These are phyloP conservation scores for Aegithalos caudatus DNA, from an alignment of 2,113 vertebrate species.

Conservation along the genomic window DNA sequence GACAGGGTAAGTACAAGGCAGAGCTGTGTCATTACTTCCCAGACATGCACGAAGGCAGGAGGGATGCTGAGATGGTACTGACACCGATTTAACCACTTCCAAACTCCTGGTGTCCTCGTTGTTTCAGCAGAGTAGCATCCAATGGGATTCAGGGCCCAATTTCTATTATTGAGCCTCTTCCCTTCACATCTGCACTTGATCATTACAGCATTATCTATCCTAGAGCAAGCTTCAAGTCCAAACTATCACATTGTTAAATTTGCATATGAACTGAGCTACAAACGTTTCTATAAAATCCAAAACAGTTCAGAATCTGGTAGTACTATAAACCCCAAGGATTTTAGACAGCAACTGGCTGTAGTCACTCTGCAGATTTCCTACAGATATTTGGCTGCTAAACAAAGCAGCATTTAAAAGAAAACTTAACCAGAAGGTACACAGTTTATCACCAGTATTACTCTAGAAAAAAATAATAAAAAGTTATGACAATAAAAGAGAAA, in stretches of 20 bases:
- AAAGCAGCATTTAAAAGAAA: background rate
- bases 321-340: background rate
- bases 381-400: constrained; percentile 1
- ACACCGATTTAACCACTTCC: background rate
- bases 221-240: background rate
- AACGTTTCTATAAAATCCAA: background rate
- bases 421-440: background rate
- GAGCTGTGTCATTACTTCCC: background rate
- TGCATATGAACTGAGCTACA: background rate
- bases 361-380: background rate
- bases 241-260: background rate
- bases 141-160: background rate
- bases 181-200: background rate
- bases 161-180: background rate
- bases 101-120: background rate
- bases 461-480: background rate
- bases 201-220: background rate
- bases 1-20: background rate
- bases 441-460: background rate
- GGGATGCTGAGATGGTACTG: background rate
- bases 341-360: background rate
- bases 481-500: background rate
- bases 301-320: background rate
- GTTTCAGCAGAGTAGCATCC: background rate
- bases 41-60: background rate